Conservation (phyloP, 2,888 invertebrate genomes). For the Fragum fragum region DNA sequence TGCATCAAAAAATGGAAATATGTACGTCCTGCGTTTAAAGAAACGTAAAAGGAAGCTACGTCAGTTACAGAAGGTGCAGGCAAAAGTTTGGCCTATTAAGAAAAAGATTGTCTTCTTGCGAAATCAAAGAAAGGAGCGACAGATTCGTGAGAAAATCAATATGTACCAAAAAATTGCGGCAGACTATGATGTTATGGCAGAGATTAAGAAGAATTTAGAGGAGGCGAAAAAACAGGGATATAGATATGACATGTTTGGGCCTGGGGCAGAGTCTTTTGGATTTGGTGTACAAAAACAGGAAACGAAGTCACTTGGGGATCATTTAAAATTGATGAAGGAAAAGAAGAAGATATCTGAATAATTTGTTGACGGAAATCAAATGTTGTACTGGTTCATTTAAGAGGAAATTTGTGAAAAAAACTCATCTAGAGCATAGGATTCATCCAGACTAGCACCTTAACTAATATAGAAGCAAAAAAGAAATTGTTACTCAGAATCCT, state of each 20-base stretch:
- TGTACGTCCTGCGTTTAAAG: not conserved
- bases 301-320: not conserved
- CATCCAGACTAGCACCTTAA: too few species aligned
- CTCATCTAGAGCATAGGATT: too few species aligned
- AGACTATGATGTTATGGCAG: not conserved
- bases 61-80: not conserved
- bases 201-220: slow-evolving; percentile 5
- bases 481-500: too few species aligned
- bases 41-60: not conserved
- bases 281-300: not conserved
- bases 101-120: slow-evolving; percentile 12
- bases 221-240: slow-evolving; percentile 1
- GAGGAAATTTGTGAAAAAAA: too few species aligned
- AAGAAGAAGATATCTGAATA: not conserved
- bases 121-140: not conserved
- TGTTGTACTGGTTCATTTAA: too few species aligned
- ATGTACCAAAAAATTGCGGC: not conserved
- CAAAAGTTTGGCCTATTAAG: not conserved
- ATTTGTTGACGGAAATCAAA: not conserved
- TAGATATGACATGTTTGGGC: slow-evolving; percentile 11
- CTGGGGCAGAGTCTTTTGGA: not conserved
- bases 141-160: not conserved
- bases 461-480: too few species aligned
- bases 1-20: slow-evolving; percentile 21
- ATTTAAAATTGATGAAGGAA: not conserved